These are phyloP conservation scores for Sarcophaga peregrina DNA, from an alignment of 1,140 invertebrate genomes.

Conservation along the genomic window DNA sequence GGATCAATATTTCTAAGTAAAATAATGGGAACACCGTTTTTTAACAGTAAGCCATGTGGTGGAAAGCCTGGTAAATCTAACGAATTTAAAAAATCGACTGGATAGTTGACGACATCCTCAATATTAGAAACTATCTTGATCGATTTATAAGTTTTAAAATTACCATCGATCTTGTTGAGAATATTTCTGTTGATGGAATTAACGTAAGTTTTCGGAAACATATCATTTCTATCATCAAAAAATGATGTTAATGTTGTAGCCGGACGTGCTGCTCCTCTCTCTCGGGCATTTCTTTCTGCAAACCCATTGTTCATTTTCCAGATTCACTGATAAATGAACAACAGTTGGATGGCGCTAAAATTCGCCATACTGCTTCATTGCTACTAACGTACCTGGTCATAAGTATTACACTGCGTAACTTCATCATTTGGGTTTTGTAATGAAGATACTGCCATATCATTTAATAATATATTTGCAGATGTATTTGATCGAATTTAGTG, in stretches of 20 bases:
- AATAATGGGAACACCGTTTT: too few species aligned
- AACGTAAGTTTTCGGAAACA: conserved; percentile 63
- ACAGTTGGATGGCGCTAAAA: conserved; percentile 64
- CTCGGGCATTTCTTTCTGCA: conserved; percentile 42
- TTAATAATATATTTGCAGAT: conserved; percentile 53
- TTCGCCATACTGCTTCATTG: conserved; percentile 66
- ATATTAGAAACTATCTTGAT: too few species aligned
- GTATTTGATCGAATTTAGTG: conserved; percentile 63
- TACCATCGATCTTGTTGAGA: too few species aligned
- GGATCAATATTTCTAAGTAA: too few species aligned
- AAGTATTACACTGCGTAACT: conserved; percentile 51
- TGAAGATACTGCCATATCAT: conserved; percentile 55
- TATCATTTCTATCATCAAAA: conserved; percentile 47
- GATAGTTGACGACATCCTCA: too few species aligned
- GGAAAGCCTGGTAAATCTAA: too few species aligned
- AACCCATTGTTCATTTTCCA: too few species aligned
- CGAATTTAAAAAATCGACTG: too few species aligned
- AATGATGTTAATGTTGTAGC: conserved; percentile 62
- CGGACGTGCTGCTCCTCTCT: conserved; percentile 51
- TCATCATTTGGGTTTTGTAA: conserved; percentile 53
- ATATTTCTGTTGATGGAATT: too few species aligned
- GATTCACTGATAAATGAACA: conserved; percentile 61
- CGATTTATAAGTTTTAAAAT: too few species aligned
- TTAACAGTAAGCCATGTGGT: too few species aligned
- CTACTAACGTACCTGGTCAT: conserved; percentile 66